phyloP scores from a whole-genome alignment of 2,113 vertebrate species.

The Pseudopodoces humilis region DNA sequence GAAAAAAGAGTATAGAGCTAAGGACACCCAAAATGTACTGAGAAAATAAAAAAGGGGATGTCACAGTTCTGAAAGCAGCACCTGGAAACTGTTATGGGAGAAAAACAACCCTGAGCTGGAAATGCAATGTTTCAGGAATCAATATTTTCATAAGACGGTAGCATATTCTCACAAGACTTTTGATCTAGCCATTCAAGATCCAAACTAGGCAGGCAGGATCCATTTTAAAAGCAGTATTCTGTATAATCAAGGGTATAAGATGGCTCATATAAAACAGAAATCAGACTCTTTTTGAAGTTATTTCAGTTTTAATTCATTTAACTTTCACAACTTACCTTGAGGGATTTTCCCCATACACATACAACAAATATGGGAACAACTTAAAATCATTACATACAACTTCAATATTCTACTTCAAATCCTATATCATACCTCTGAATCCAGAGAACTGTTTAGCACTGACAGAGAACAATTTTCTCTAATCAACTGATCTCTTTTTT shows the following conservation, averaged over 20 bases:
- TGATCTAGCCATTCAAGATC: background rate
- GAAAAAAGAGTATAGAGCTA: background rate
- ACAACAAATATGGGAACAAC: background rate
- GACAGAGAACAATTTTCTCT: background rate
- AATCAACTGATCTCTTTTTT: background rate
- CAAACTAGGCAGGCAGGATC: background rate
- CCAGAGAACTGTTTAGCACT: background rate
- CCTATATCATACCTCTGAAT: background rate
- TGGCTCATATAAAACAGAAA: background rate
- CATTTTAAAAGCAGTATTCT: background rate
- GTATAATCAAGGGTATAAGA: background rate
- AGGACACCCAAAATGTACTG: background rate
- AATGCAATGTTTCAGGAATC: background rate
- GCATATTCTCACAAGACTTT: background rate
- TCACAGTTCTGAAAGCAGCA: background rate
- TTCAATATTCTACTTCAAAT: background rate
- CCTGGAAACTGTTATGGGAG: background rate
- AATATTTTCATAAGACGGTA: background rate
- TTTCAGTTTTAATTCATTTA: background rate
- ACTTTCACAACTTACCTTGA: background rate
- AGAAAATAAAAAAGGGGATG: background rate
- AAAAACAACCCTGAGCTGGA: background rate
- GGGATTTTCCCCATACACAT: background rate
- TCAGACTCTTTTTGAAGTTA: background rate
- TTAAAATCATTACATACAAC: background rate